phyloP scores from a whole-genome alignment of 1,140 invertebrate species.

The Plodia interpunctella region DNA sequence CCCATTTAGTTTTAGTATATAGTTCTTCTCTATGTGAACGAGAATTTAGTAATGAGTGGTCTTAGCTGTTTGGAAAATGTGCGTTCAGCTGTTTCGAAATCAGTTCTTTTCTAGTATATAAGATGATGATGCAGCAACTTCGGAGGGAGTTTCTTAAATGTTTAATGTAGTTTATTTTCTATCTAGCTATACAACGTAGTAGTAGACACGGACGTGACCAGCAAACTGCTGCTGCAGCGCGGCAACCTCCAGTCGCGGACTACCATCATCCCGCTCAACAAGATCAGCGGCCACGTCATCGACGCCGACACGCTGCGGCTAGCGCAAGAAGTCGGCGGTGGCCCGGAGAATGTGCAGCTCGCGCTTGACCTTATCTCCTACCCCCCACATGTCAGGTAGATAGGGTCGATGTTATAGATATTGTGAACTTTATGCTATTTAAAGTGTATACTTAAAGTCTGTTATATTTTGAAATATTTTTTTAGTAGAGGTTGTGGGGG shows the following conservation, averaged over 20 bases:
- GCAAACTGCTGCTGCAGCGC: conserved; percentile 89
- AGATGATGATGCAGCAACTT: no score
- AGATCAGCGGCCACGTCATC: conserved; percentile 84
- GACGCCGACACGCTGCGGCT: conserved; percentile 78
- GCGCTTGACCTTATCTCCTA: conserved; percentile 90
- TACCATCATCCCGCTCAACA: conserved; percentile 96
- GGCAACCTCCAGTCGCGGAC: conserved; percentile 88
- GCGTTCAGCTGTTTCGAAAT: no score
- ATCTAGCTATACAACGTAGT: conserved; percentile 95
- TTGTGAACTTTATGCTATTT: not conserved
- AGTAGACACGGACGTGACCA: conserved; percentile 91
- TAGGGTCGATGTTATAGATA: not conserved
- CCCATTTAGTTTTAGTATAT: no score
- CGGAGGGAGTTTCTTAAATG: no score
- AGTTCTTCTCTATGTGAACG: no score
- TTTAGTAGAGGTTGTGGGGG: no score
- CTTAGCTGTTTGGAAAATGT: no score
- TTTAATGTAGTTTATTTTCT: conserved; percentile 26
- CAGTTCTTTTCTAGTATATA: no score
- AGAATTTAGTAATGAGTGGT: no score
- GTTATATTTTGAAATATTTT: no score
- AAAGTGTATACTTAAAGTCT: no score
- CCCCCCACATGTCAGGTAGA: conserved; percentile 52
- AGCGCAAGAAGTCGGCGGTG: conserved; percentile 84
- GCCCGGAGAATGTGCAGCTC: conserved; percentile 87